These are phyloP conservation scores for Eugnorisma glareosa DNA, from an alignment of 2,888 invertebrate genomes.

Conservation along the genomic window DNA sequence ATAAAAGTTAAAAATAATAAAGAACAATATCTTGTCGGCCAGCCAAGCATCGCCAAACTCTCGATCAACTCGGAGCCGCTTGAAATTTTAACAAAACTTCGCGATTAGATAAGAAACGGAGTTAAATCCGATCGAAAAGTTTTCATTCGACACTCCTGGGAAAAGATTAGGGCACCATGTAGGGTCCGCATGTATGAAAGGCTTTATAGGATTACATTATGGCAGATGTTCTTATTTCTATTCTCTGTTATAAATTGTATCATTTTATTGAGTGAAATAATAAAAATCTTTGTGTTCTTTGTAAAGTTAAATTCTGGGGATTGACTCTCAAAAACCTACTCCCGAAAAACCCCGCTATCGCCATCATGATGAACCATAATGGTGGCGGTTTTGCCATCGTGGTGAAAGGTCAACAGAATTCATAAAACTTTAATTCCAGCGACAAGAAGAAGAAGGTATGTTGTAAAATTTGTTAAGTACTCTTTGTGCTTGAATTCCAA, in stretches of 20 bases:
- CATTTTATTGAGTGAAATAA: too few relatives aligned
- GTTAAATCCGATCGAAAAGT: slow-evolving; percentile 86
- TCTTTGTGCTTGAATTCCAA: background rate
- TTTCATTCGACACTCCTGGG: slow-evolving; percentile 80
- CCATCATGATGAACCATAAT: too few relatives aligned
- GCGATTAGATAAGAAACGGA: slow-evolving; percentile 84
- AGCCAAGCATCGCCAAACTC: slow-evolving; percentile 60
- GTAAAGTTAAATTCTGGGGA: background rate
- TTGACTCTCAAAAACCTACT: background rate
- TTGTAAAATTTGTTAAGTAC: background rate
- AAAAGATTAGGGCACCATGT: slow-evolving; percentile 77
- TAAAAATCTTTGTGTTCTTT: background rate
- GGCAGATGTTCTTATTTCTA: too few relatives aligned
- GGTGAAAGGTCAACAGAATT: background rate
- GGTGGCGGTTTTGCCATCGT: too few relatives aligned
- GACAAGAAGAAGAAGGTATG: background rate
- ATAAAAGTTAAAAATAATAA: slow-evolving; percentile 55
- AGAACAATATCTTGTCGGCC: slow-evolving; percentile 61
- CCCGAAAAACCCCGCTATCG: too few relatives aligned
- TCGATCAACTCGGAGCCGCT: slow-evolving; percentile 73
- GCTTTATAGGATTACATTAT: background rate
- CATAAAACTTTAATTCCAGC: too few relatives aligned
- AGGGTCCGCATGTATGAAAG: slow-evolving; percentile 33
- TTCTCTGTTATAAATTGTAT: too few relatives aligned
- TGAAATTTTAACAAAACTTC: slow-evolving; percentile 84